A percentile compares a stretch with the other conserved stretches of the same genome.
These are phyloP conservation scores for Antennarius maculatus DNA, from an alignment of 2,797 vertebrate species.

Conservation along the genomic window DNA sequence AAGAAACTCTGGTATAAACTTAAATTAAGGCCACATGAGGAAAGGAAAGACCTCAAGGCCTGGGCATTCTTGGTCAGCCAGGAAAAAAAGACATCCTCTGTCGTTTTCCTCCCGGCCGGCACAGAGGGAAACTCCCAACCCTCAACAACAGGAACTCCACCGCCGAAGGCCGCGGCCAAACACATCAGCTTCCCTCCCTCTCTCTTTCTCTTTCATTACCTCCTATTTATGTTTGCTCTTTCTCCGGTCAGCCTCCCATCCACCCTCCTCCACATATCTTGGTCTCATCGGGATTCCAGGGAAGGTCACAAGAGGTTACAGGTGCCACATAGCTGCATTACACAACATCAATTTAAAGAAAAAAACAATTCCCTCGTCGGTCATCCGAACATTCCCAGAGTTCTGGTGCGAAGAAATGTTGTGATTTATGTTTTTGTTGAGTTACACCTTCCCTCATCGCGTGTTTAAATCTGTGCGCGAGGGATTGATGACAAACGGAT, in stretches of 20 bases:
- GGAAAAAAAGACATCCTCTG: constrained; percentile 79
- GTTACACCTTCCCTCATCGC: not conserved
- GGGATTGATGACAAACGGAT: not conserved
- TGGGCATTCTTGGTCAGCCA: constrained; percentile 69
- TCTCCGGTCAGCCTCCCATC: constrained; percentile 18
- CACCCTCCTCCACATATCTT: not conserved
- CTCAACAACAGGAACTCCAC: constrained; percentile 78
- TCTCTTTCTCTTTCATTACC: constrained; percentile 47
- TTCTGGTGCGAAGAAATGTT: constrained; percentile 5
- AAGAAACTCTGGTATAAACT: constrained; percentile 14
- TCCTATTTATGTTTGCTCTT: constrained; percentile 49
- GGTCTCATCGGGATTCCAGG: constrained; percentile 27
- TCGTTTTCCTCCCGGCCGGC: constrained; percentile 62
- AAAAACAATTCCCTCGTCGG: not conserved
- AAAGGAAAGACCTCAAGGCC: constrained; percentile 54
- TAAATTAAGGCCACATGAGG: constrained; percentile 10
- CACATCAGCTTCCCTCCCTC: constrained; percentile 23
- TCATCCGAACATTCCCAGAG: constrained; percentile 7
- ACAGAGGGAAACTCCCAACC: constrained; percentile 71
- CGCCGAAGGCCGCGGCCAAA: constrained; percentile 63
- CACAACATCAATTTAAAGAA: constrained; percentile 2
- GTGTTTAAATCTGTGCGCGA: constrained; percentile 1
- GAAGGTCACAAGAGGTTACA: constrained; percentile 52
- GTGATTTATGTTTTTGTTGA: not conserved
- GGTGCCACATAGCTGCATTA: constrained; percentile 37